phyloP scores from a whole-genome alignment of 2,797 vertebrate genomes.

The Halcyon badia region DNA sequence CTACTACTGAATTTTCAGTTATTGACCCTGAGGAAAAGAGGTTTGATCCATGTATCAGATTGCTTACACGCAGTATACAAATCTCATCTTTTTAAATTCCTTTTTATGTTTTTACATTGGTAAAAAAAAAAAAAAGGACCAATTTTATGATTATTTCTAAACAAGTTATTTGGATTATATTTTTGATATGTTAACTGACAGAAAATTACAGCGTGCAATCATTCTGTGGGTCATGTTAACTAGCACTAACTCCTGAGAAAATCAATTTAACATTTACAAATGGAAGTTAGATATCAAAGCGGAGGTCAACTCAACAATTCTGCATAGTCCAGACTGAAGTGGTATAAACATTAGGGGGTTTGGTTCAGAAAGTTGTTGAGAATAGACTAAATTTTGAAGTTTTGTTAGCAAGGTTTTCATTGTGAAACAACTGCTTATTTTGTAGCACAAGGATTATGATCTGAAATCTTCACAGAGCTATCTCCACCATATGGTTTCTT shows the following conservation, averaged over 20 bases:
- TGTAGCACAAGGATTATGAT: not conserved
- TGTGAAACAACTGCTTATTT: not conserved
- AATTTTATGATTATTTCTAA: not conserved
- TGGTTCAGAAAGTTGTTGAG: not conserved
- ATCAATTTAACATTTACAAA: not conserved
- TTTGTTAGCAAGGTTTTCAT: not conserved
- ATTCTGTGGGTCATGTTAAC: not conserved
- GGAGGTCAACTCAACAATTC: not conserved
- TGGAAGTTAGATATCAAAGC: not conserved
- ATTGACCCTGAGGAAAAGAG: not conserved
- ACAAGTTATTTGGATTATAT: not conserved
- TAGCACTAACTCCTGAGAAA: not conserved
- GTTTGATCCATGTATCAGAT: not conserved
- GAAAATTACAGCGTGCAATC: rapidly evolving
- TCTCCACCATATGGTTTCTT: not conserved
- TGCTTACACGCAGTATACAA: not conserved
- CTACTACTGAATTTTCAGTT: not conserved
- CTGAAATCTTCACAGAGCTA: not conserved
- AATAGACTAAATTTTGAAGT: not conserved
- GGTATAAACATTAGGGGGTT: not conserved
- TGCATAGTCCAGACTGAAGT: not conserved
- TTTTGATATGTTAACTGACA: not conserved
- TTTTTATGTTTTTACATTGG: not conserved
- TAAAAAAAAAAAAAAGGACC: not conserved
- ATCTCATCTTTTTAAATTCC: not conserved